A percentile compares a stretch with the other conserved stretches of the same genome.
Conservation (phyloP, 2,888 invertebrate genomes). For the Synergus umbraculus region DNA sequence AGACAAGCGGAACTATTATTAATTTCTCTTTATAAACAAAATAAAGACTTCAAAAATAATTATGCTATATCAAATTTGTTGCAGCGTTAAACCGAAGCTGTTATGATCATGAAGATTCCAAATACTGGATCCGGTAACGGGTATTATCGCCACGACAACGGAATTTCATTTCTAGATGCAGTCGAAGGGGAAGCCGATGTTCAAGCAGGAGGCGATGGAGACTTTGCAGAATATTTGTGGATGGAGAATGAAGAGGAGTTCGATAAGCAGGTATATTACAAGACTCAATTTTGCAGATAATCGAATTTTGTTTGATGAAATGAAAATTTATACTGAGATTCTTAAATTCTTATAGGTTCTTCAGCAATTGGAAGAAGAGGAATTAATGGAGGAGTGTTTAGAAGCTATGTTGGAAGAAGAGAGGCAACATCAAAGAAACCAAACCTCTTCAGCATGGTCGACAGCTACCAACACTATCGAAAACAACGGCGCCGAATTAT, state of each 20-base stretch:
- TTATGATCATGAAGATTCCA: slow-evolving; percentile 77
- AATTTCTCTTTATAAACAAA: too few relatives aligned
- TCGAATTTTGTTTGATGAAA: background rate
- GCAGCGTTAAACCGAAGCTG: slow-evolving; percentile 57
- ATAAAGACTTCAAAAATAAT: background rate
- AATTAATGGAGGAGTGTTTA: slow-evolving; percentile 91
- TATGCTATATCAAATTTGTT: slow-evolving; percentile 43
- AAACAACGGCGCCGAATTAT: slow-evolving; percentile 71
- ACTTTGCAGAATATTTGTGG: slow-evolving; percentile 95
- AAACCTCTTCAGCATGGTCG: slow-evolving; percentile 72
- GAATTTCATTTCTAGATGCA: slow-evolving; percentile 70
- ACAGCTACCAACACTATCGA: slow-evolving; percentile 69
- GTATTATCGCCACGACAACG: slow-evolving; percentile 75
- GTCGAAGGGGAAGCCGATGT: slow-evolving; percentile 74
- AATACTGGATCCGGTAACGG: slow-evolving; percentile 74
- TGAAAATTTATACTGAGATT: background rate
- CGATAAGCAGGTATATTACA: slow-evolving; percentile 86
- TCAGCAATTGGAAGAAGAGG: slow-evolving; percentile 91
- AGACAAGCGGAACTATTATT: too few relatives aligned
- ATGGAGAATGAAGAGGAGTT: slow-evolving; percentile 97
- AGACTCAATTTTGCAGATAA: background rate
- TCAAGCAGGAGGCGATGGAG: slow-evolving; percentile 79
- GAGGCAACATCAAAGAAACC: slow-evolving; percentile 74
- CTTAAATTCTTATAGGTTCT: slow-evolving; percentile 81
- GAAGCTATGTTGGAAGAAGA: slow-evolving; percentile 91